Evolutionary conservation across 2,888 invertebrate species (phyloP), one percentile per base, ranked within the genome.

Genomic region (Scaptomyza reducta): DNA sequence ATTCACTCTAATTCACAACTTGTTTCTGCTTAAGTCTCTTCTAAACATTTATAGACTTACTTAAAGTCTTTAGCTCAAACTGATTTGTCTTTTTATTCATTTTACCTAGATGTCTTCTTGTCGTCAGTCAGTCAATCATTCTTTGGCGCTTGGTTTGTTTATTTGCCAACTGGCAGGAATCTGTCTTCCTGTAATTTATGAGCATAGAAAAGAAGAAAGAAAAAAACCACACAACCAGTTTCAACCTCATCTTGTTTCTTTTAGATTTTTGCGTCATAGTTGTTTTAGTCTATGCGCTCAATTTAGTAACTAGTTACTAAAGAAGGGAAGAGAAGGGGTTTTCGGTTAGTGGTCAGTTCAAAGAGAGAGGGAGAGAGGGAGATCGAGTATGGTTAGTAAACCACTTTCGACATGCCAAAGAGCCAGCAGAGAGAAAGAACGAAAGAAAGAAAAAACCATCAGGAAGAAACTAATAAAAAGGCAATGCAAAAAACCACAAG

Each of bases 391-490:
- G 56, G 62, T 55, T 54, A 63, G 58, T 63, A 50, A 77, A 82
- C 69, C 80, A 75, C 83, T 77, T 71, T 71, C 71, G 58, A 68
- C 77, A 70, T 59, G 60, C 71, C 33, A 33, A 33, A 25, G 38
- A 4, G 42, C 11, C 27, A 14, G n/a, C 33, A 18, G 25, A 29
- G 18, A 16, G 2, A 27, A 14, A 4, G 35, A 14, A 6, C 7
- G 18, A 38, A 16, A 53, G 18, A 38, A 74, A 68, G 71, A 64
- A 16, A n/a, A 27, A 31, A 77, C 70, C 69, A 59, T 67, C 62
- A 70, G 80, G 69, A 77, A 83, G 79, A 84, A 84, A 84, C 84
- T 86, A 84, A 86, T 84, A 86, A 84, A 83, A 84, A 74, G 84
- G 74, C 81, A 75, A 64, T 63, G 74, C 69, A 78, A 68, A 86